phyloP scores from a whole-genome alignment of 2,797 vertebrate species.

The Anas acuta region DNA sequence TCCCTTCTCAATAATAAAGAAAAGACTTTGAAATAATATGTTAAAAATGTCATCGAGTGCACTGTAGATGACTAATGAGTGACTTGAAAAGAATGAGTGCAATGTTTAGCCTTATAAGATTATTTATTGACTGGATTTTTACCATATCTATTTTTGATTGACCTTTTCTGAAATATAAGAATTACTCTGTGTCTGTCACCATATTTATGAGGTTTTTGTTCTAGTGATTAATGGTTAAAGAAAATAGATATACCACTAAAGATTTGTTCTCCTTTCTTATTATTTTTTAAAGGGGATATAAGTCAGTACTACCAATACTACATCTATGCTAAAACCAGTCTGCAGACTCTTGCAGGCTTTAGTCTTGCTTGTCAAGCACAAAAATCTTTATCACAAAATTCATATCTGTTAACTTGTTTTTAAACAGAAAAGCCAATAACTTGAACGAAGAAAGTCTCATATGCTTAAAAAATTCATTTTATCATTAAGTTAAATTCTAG shows the following conservation, averaged over 20 bases:
- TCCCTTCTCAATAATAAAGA: slow-evolving; percentile 19
- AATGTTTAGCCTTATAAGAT: slow-evolving; percentile 56
- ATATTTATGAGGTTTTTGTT: slow-evolving; percentile 38
- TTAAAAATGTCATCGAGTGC: slow-evolving; percentile 28
- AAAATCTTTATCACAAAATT: background rate
- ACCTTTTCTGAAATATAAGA: slow-evolving; percentile 59
- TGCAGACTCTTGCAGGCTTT: background rate
- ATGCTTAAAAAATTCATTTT: background rate
- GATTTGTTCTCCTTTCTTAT: background rate
- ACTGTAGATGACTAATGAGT: slow-evolving; percentile 59
- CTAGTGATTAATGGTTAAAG: slow-evolving; percentile 35
- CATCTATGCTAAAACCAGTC: background rate
- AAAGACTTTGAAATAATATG: slow-evolving; percentile 21
- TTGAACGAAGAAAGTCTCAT: background rate
- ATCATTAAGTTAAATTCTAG: background rate
- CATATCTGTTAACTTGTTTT: background rate
- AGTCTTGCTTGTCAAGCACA: background rate
- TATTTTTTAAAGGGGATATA: slow-evolving; percentile 12
- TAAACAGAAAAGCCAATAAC: background rate
- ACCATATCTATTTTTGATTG: slow-evolving; percentile 59
- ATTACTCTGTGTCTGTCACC: slow-evolving; percentile 41
- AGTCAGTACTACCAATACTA: background rate
- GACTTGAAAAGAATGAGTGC: slow-evolving; percentile 45
- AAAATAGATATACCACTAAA: background rate
- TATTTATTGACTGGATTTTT: slow-evolving; percentile 68